Evolutionary conservation across 2,888 invertebrate species (phyloP).

Genomic region (Hymenopus coronatus): DNA sequence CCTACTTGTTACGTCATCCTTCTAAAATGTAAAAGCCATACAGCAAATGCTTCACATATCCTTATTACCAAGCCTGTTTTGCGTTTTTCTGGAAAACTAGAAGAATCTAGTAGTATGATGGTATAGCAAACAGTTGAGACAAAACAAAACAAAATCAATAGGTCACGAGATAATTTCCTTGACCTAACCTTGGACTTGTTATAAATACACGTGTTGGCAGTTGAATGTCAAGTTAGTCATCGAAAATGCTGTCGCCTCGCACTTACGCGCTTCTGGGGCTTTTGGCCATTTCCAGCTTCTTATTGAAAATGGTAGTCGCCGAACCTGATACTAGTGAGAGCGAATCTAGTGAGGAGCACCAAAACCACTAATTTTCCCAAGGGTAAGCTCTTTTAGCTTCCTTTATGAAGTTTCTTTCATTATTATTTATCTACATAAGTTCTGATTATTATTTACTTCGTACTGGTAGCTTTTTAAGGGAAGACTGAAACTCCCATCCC

Average conservation of each 20-base stretch:
- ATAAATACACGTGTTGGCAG: not conserved
- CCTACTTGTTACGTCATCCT: too few species aligned
- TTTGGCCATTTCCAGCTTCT: not conserved
- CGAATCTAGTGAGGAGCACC: not conserved
- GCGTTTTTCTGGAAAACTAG: not conserved
- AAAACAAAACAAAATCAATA: not conserved
- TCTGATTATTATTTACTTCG: too few species aligned
- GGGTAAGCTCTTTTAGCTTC: not conserved
- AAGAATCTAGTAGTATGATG: not conserved
- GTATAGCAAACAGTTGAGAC: not conserved
- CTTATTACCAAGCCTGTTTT: too few species aligned
- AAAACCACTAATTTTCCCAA: not conserved
- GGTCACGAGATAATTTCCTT: not conserved
- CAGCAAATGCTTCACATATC: too few species aligned
- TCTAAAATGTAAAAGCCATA: too few species aligned
- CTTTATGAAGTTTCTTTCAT: too few species aligned
- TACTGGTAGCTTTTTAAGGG: too few species aligned
- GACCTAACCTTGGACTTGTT: not conserved
- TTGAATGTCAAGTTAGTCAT: not conserved
- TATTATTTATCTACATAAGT: too few species aligned
- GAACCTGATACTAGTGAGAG: not conserved
- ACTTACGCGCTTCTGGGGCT: not conserved
- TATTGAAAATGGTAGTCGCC: not conserved
- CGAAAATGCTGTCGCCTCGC: not conserved
- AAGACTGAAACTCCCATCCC: too few species aligned